Evolutionary conservation across 1,140 invertebrate genomes (phyloP), one percentile per base, ranked within the genome.

Genomic region (Drosophila seguyi): DNA sequence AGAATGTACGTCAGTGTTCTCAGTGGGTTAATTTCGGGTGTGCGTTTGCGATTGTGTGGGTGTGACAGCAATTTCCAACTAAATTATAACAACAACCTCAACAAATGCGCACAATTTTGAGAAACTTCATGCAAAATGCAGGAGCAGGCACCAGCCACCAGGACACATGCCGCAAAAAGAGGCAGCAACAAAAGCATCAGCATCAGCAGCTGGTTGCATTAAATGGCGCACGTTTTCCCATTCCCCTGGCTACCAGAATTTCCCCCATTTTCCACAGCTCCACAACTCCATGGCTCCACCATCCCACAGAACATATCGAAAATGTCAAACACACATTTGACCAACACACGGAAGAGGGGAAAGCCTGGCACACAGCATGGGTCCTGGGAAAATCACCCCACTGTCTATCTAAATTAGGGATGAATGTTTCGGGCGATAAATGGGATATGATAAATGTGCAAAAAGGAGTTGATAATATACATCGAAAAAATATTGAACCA

Each of bases 91-190:
- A 84, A 79, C 79, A 80, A 88, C 76, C 84, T 80, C 84, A 87
- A 87, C 84, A 79, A 88, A 86, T 82, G 71, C 79, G 50, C 71
- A 77, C 50, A 83, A 74, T 87, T 83, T 87, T 83, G 80, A 83
- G 84, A 88, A 88, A 88, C 87, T 83, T 80, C 67, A 84, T 88
- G 84, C 84, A 88, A 88, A 87, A 87, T 87, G 77, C 80, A 87
- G 68, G 68, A 67, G 84, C 80, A 77, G 52, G 34, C 10, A 20
- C 2, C 25, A 25, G 25, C 25, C 2, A 25, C 53, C 59, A 82
- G 74, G 68, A 61, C 80, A 61, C 80, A 81, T 55, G 62, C 66
- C 47, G 62, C 62, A 69, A 66, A 52, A 58, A 75, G 55, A 22
- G 61, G 60, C 59, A 75, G 57, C 52, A 47, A 76, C 72, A 77